Evolutionary conservation across 2,888 invertebrate genomes (phyloP).

Genomic region (Aporophyla lueneburgensis): DNA sequence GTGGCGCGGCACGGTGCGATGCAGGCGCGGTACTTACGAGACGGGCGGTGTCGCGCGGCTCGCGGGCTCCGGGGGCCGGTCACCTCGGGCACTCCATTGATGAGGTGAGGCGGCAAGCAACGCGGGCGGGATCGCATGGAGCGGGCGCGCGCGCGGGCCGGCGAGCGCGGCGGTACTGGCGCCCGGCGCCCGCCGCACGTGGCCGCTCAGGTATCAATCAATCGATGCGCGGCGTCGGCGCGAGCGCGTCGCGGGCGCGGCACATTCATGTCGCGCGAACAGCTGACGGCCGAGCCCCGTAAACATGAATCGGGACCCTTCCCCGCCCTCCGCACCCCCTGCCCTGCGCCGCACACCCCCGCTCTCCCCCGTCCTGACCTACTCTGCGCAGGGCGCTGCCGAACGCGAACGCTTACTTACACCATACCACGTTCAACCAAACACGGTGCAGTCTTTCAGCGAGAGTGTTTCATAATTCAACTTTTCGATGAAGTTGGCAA

Average conservation of each 20-base stretch:
- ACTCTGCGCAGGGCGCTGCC: constrained; percentile 75
- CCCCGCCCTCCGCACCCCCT: constrained; percentile 45
- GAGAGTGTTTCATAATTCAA: constrained; percentile 8
- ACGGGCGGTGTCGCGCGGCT: constrained; percentile 64
- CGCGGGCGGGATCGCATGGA: constrained; percentile 76
- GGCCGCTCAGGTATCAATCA: constrained; percentile 86
- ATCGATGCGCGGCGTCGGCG: constrained; percentile 83
- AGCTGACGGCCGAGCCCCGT: constrained; percentile 89
- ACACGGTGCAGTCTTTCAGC: constrained; percentile 49
- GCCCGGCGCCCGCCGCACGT: constrained; percentile 78
- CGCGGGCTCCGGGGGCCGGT: constrained; percentile 77
- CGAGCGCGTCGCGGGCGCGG: constrained; percentile 84
- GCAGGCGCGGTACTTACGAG: constrained; percentile 72
- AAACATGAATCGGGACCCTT: constrained; percentile 87
- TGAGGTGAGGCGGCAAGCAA: constrained; percentile 74
- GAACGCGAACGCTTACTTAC: constrained; percentile 62
- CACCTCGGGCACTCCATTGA: constrained; percentile 87
- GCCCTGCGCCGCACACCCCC: constrained; percentile 65
- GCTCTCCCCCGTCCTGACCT: constrained; percentile 70
- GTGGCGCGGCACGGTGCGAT: constrained; percentile 61
- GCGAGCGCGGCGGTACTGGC: constrained; percentile 83
- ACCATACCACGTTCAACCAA: constrained; percentile 44
- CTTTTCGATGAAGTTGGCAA: constrained; percentile 32
- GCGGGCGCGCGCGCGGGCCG: constrained; percentile 81
- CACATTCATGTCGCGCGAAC: constrained; percentile 88